Percentiles rank a stretch among this genome's conserved stretches.
phyloP scores from a whole-genome alignment of 2,888 invertebrate species.

The Callosobruchus maculatus region DNA sequence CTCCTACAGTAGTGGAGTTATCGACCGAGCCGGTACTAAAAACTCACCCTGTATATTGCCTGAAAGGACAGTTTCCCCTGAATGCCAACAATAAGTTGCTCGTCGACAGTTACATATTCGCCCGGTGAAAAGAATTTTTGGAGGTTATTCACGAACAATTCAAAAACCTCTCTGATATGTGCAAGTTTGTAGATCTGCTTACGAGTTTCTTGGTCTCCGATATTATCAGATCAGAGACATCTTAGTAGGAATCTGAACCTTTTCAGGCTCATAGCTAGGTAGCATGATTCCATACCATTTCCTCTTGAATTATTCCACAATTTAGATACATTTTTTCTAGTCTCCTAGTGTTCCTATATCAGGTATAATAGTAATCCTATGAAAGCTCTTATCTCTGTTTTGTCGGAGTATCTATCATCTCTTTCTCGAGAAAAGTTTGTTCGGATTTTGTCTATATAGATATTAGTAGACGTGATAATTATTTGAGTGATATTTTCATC shows the following conservation, averaged over 20 bases:
- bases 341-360: background rate
- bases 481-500: background rate
- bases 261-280: no score
- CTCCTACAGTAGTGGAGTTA: no score
- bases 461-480: background rate
- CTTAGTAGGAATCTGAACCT: no score
- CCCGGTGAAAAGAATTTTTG: slow-evolving; percentile 16
- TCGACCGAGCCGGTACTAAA: no score
- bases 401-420: background rate
- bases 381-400: background rate
- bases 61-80: slow-evolving; percentile 25
- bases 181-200: background rate
- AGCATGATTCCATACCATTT: no score
- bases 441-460: background rate
- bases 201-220: background rate
- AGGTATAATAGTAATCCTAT: background rate
- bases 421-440: background rate
- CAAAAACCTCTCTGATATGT: slow-evolving; percentile 14
- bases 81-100: slow-evolving; percentile 25
- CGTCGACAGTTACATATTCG: slow-evolving; percentile 19
- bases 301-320: no score
- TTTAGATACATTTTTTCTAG: no score
- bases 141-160: slow-evolving; percentile 14
- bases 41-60: no score
- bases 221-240: no score